A percentile compares a stretch with the other conserved stretches of the same genome.
Evolutionary conservation across 2,888 invertebrate genomes (phyloP).

Genomic region (Clanis bilineata): DNA sequence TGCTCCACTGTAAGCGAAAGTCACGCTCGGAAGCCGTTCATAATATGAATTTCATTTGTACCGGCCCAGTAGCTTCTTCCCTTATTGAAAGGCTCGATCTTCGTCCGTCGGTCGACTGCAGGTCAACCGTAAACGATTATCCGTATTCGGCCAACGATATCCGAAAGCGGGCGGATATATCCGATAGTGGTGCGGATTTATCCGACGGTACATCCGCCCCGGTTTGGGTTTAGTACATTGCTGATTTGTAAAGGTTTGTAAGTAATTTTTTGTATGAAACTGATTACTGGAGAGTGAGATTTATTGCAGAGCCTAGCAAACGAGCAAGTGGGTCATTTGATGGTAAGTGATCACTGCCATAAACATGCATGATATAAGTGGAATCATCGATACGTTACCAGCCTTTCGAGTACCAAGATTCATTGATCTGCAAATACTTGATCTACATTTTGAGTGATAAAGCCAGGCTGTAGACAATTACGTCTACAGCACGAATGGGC

Average conservation of each 20-base stretch:
- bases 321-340: too few species aligned
- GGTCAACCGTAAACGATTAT: constrained; percentile 11
- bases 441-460: too few species aligned
- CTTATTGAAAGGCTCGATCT: constrained; percentile 12
- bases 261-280: background rate
- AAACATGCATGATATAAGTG: too few species aligned
- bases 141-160: constrained; percentile 7
- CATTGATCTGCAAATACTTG: too few species aligned
- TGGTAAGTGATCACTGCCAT: too few species aligned
- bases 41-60: constrained; percentile 13
- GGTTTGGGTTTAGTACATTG: background rate
- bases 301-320: too few species aligned
- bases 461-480: too few species aligned
- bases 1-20: background rate
- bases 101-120: background rate
- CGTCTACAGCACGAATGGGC: too few species aligned
- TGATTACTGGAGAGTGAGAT: too few species aligned
- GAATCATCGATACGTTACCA: too few species aligned
- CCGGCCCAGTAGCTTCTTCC: constrained; percentile 1
- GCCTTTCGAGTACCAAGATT: too few species aligned
- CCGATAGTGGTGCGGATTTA: constrained; percentile 7
- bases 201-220: background rate
- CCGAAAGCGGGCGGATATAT: constrained; percentile 8
- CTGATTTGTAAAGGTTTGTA: background rate
- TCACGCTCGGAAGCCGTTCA: background rate